Evolutionary conservation across 2,888 invertebrate species (phyloP).

Genomic region (Pyrrhia umbra): DNA sequence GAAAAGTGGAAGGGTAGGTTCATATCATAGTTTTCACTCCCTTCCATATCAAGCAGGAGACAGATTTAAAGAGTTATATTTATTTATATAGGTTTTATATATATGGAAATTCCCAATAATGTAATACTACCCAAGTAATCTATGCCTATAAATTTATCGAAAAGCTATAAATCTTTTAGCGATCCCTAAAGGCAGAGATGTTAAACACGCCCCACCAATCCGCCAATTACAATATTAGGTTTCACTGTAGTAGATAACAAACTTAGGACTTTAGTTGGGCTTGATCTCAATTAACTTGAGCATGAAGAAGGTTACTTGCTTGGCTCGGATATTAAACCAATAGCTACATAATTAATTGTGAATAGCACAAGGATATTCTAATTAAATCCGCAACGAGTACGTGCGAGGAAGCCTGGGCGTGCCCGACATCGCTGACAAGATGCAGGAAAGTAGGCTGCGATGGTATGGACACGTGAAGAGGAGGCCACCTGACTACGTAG

Average conservation of each 20-base stretch:
- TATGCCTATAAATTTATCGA: not conserved
- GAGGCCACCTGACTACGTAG: no score
- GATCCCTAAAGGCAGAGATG: not conserved
- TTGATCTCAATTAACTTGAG: constrained; percentile 7
- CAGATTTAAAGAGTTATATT: no score
- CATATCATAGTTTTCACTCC: no score
- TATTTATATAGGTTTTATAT: no score
- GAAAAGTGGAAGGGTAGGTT: no score
- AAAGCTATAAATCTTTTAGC: constrained; percentile 20
- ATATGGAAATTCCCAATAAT: not conserved
- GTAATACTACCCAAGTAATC: not conserved
- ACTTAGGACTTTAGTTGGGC: constrained; percentile 2
- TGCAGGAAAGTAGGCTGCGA: no score
- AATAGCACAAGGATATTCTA: not conserved
- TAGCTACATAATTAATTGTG: not conserved
- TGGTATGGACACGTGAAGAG: no score
- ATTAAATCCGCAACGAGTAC: no score
- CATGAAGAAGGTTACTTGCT: constrained; percentile 6
- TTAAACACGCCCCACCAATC: not conserved
- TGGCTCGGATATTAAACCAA: not conserved
- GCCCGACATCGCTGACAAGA: no score
- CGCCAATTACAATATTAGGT: constrained; percentile 22
- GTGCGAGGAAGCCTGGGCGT: no score
- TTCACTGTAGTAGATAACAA: not conserved
- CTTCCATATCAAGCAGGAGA: no score